These are phyloP conservation scores for Phanerotoma sp. DNA, from an alignment of 2,888 invertebrate genomes.

Conservation along the genomic window DNA sequence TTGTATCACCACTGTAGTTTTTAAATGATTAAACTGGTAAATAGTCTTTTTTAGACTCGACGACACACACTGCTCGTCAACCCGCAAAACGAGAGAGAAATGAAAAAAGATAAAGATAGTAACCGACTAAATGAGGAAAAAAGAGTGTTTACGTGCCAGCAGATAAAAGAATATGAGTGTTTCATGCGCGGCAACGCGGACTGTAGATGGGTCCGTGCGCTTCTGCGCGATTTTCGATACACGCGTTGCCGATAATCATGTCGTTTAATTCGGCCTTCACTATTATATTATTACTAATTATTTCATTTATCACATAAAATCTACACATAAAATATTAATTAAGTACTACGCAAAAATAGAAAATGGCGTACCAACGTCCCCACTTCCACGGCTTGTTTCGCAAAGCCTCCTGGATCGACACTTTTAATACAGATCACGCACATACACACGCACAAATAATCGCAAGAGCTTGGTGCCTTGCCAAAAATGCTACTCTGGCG, in stretches of 20 bases:
- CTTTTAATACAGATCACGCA: conserved; percentile 5
- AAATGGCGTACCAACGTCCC: conserved; percentile 53
- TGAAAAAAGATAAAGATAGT: conserved; percentile 24
- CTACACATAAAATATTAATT: conserved; percentile 52
- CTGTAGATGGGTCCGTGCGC: conserved; percentile 33
- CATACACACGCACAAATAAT: background rate
- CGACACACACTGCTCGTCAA: conserved; percentile 6
- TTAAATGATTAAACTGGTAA: background rate
- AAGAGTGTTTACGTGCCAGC: conserved; percentile 16
- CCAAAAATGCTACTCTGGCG: too few species aligned
- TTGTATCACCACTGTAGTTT: too few species aligned
- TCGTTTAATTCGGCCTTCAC: conserved; percentile 33
- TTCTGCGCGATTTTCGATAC: conserved; percentile 36
- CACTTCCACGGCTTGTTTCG: conserved; percentile 44
- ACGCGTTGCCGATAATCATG: conserved; percentile 46
- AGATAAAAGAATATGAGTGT: conserved; percentile 6
- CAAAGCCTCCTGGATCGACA: conserved; percentile 45
- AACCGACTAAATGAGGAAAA: conserved; percentile 16
- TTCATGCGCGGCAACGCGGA: conserved; percentile 42
- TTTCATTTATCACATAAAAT: conserved; percentile 50
- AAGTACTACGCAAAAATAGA: conserved; percentile 57
- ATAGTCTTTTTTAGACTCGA: conserved; percentile 5
- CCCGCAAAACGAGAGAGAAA: conserved; percentile 26
- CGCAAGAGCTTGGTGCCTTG: background rate
- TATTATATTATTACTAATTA: conserved; percentile 37